Conservation (phyloP, 2,797 vertebrate species). For the Takifugu rubripes region DNA sequence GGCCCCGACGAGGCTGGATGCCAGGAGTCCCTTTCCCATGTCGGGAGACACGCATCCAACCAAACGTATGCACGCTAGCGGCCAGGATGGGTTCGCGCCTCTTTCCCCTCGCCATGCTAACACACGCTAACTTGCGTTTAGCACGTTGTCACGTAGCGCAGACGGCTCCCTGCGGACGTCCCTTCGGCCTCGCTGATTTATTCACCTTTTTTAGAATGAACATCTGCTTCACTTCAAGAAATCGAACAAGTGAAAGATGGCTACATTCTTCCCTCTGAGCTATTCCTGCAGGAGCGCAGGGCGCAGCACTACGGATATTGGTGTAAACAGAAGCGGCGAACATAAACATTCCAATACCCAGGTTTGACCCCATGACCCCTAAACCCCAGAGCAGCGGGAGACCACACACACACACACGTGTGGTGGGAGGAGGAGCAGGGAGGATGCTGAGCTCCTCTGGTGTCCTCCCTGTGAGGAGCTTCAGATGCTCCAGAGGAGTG, state of each 20-base stretch:
- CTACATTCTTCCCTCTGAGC: neutral
- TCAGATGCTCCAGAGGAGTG: constrained; percentile 37
- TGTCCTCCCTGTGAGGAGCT: constrained; percentile 46
- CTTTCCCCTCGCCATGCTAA: no score
- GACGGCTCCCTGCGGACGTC: neutral
- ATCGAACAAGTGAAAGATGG: constrained; percentile 9
- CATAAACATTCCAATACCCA: constrained; percentile 70
- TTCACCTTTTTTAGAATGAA: constrained; percentile 6
- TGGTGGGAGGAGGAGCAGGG: constrained; percentile 35
- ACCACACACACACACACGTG: constrained; percentile 70
- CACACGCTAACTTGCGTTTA: no score
- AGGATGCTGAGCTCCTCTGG: constrained; percentile 36
- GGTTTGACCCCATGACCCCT: constrained; percentile 64
- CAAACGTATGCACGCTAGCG: constrained; percentile 28
- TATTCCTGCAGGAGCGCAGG: constrained; percentile 18
- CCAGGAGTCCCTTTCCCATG: constrained; percentile 53
- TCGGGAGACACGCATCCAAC: constrained; percentile 38
- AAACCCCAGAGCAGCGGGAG: constrained; percentile 49
- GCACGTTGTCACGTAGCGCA: neutral
- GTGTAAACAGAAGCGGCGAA: constrained; percentile 54
- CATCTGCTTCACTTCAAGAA: constrained; percentile 7
- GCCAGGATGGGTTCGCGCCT: neutral
- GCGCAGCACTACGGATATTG: constrained; percentile 36
- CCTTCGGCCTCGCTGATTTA: constrained; percentile 5
- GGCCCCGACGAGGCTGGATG: constrained; percentile 33